Conservation (phyloP, 1,140 invertebrate genomes). For the Eriocheir sinensis region DNA sequence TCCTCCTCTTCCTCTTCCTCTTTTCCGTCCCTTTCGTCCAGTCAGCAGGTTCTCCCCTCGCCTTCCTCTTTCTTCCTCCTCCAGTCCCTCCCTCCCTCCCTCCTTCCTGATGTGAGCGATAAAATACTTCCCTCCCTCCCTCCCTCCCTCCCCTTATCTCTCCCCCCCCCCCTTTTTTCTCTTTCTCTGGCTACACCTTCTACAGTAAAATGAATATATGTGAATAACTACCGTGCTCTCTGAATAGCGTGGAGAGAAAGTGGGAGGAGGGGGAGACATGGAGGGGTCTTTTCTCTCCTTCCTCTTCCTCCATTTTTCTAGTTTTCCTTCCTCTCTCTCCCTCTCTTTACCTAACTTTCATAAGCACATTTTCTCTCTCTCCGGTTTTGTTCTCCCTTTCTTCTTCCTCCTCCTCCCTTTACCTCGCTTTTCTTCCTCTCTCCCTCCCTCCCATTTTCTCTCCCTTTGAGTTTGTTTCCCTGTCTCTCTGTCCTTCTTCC, state of each 20-base stretch:
- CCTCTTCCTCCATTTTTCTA: no score
- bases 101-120: no score
- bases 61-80: not conserved
- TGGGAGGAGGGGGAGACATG: no score
- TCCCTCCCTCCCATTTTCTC: not conserved
- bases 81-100: not conserved
- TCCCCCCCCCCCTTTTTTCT: not conserved
- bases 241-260: no score
- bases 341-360: not conserved
- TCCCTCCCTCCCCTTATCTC: not conserved
- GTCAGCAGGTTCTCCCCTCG: conserved; percentile 1
- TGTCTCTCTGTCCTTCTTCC: no score
- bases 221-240: not conserved
- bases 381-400: no score
- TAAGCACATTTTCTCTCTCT: no score
- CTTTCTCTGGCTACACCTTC: not conserved
- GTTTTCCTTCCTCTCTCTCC: not conserved
- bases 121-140: not conserved
- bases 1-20: not conserved
- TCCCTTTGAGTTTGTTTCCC: not conserved
- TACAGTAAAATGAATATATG: not conserved
- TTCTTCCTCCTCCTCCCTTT: no score
- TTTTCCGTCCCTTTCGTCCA: not conserved
- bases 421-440: not conserved
- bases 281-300: no score